Conservation (phyloP, 53 echinoderm and acorn worm genomes). For the Echinometra lucunter region DNA sequence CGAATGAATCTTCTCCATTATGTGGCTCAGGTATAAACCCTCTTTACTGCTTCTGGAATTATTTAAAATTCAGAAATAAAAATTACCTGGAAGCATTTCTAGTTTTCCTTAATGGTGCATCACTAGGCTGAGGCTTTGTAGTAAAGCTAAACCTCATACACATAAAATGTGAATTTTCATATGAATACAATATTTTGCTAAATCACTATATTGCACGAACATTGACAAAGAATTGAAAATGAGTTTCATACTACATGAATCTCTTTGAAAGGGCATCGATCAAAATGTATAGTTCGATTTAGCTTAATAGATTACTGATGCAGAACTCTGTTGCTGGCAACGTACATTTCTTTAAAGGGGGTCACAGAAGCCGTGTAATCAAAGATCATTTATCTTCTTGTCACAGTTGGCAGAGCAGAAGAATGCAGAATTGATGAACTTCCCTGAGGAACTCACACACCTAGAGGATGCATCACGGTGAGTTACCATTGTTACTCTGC, state of each 20-base stretch:
- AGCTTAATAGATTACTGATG: no score
- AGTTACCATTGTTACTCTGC: not conserved
- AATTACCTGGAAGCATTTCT: not conserved
- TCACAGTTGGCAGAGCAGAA: constrained; percentile 83
- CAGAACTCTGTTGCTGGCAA: not conserved
- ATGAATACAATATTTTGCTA: no score
- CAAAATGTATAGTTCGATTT: no score
- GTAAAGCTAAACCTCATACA: no score
- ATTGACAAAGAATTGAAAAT: no score
- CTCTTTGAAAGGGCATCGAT: no score
- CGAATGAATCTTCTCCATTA: constrained; percentile 94
- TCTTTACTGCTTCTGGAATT: not conserved
- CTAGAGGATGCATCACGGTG: constrained; percentile 95
- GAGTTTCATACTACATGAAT: no score
- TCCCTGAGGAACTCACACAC: constrained; percentile 87
- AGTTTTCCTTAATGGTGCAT: no score
- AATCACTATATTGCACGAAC: no score
- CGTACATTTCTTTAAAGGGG: not conserved
- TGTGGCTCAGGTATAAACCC: constrained; percentile 82
- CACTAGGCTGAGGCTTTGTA: no score
- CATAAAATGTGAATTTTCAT: no score
- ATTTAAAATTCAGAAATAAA: not conserved
- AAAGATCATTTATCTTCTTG: not conserved
- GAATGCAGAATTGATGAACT: constrained; percentile 80
- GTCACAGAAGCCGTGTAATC: not conserved